Base-by-base conservation (phyloP, 1,140 invertebrate species). In the Chrysomallon squamiferum region DNA sequence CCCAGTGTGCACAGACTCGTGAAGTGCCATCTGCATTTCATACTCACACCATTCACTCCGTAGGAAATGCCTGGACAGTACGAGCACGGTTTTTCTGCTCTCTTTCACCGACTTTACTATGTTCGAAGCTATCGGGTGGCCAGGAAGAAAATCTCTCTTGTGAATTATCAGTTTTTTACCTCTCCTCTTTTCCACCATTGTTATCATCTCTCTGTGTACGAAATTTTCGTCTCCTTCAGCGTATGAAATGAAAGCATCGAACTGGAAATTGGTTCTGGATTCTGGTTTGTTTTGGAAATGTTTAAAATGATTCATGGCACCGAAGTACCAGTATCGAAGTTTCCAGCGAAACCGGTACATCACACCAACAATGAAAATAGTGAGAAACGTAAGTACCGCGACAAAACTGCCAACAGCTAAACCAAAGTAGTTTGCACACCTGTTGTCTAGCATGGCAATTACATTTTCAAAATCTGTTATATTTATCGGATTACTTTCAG, bases 31-130 rank as follows among this genome's bases (percentile, higher is more conserved):
- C 50, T 74, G 62, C 49, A 74, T 87, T 74, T 91, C 89, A 88
- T 89, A 91, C 38, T 87, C 70, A 73, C 90, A 91, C 90, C 90
- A 91, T 27, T 90, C 86, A 20, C 89, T 90, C 63, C 87, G 87
- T 0, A 88, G 85, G 78, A 90, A 91, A 52, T 85, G 83, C 68
- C 89, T 86, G 60, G 88, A 90, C 33, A 91, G 85, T 15, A 91
- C 78, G 38, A 91, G 79, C 38, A 91, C 78, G 15, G 89, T 88
- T 78, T 88, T 89, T 50, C 88, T 86, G 75, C 90, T 90, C 49
- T 86, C 83, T 20, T 88, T 85, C 49, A 91, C 88, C 68, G 88
- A 87, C 45, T 85, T 85, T 25, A 90, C 75, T 49, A 91, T 88
- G 67, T 88, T 87, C 69, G 90, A 88, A 0, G 88, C 88, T 54